phyloP scores from a whole-genome alignment of 2,797 vertebrate genomes.

The Spizella passerina region DNA sequence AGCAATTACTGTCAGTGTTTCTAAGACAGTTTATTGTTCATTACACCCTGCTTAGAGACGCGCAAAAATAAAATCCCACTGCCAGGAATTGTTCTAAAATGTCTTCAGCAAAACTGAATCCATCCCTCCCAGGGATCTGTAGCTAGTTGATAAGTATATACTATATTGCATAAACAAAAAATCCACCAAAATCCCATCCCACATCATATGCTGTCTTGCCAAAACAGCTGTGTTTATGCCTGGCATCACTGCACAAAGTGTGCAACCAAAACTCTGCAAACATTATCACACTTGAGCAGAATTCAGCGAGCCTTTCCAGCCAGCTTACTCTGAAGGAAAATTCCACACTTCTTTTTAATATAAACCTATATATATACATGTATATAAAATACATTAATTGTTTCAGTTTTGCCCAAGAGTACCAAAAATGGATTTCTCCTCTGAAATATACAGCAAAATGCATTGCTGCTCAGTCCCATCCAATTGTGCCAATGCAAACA shows the following conservation, averaged over 20 bases:
- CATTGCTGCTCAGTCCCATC: background rate
- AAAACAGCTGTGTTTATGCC: constrained; percentile 55
- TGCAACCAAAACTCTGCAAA: background rate
- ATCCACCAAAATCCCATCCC: background rate
- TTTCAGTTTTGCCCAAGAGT: background rate
- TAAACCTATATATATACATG: background rate
- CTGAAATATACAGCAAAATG: background rate
- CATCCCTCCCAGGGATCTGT: background rate
- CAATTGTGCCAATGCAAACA: background rate
- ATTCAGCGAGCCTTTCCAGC: background rate
- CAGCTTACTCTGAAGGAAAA: background rate
- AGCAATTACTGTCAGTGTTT: constrained; percentile 53
- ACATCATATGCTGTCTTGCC: background rate
- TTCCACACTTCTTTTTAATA: background rate
- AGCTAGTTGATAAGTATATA: background rate
- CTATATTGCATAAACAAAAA: background rate
- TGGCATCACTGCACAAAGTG: background rate
- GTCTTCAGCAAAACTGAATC: background rate
- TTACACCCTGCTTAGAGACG: constrained; percentile 29
- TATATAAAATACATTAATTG: background rate
- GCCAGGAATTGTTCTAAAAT: constrained; percentile 36
- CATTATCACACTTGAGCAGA: background rate
- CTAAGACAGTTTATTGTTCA: constrained; percentile 56
- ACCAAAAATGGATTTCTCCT: background rate
- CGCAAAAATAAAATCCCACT: background rate